A percentile compares a stretch with the other conserved stretches of the same genome.
These are phyloP conservation scores for Vipera ursinii DNA, from an alignment of 2,797 vertebrate genomes.

Conservation along the genomic window DNA sequence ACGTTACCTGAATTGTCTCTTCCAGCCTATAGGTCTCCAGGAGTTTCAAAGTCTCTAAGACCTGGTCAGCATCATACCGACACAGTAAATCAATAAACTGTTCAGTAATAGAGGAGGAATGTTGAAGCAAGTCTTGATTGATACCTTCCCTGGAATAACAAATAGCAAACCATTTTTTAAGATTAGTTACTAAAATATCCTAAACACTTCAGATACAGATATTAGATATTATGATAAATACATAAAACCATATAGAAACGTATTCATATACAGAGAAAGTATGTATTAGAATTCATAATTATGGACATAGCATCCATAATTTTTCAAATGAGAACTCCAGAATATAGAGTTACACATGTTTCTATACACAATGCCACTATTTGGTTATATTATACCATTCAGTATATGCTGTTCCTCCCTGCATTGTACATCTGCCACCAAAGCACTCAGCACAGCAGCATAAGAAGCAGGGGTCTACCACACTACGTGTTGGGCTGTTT, in stretches of 20 bases:
- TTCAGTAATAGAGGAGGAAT: slow-evolving; percentile 80
- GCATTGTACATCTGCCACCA: background rate
- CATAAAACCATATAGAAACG: background rate
- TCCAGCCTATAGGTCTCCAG: slow-evolving; percentile 89
- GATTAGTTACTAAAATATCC: background rate
- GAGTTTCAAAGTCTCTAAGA: slow-evolving; percentile 79
- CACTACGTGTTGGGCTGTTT: background rate
- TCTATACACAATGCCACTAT: background rate
- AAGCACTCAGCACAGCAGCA: background rate
- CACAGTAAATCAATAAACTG: slow-evolving; percentile 85
- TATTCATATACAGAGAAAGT: background rate
- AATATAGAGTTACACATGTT: background rate
- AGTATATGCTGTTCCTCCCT: background rate
- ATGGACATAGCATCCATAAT: background rate
- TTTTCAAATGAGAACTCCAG: background rate
- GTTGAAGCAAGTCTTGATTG: slow-evolving; percentile 69
- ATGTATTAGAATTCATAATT: background rate
- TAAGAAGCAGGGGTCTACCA: background rate
- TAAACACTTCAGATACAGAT: background rate
- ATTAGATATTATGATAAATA: background rate
- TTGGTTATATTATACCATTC: background rate
- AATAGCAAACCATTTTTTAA: slow-evolving; percentile 12
- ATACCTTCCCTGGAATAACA: slow-evolving; percentile 78
- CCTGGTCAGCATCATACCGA: slow-evolving; percentile 79
- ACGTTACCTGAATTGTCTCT: slow-evolving; percentile 84